Evolutionary conservation across 1,140 invertebrate genomes (phyloP).

Genomic region (Melanaphis sacchari): DNA sequence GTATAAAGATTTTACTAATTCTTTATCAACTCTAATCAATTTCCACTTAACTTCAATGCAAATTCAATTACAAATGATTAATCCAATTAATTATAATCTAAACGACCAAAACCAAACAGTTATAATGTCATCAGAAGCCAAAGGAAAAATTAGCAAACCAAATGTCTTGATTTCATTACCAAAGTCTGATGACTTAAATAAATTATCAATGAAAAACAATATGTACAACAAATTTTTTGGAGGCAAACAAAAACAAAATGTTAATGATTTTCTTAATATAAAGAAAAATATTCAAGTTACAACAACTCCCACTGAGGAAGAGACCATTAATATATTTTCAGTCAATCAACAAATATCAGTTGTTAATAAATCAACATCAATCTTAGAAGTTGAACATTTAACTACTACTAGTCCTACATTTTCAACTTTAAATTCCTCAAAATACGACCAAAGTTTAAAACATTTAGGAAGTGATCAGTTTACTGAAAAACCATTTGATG

Average conservation of each 20-base stretch:
- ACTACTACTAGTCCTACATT: background rate
- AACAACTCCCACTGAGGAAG: background rate
- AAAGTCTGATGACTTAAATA: background rate
- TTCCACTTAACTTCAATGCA: conserved; percentile 41
- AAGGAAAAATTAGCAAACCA: background rate
- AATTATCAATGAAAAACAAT: background rate
- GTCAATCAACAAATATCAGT: background rate
- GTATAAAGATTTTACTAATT: conserved; percentile 7
- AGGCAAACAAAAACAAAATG: background rate
- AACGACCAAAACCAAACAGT: background rate
- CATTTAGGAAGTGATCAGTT: background rate
- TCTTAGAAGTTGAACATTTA: background rate
- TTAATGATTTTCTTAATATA: background rate
- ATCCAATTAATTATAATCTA: conserved; percentile 8
- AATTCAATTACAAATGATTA: conserved; percentile 47
- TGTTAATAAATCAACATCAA: background rate
- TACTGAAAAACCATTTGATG: background rate
- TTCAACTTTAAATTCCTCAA: background rate
- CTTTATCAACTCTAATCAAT: conserved; percentile 19
- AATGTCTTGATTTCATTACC: conserved; percentile 25
- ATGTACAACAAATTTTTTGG: background rate
- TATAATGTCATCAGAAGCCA: background rate
- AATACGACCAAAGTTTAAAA: background rate
- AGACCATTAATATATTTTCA: background rate
- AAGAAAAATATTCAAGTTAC: background rate